Conservation (phyloP, 2,888 invertebrate species). For the Meganola albula region DNA sequence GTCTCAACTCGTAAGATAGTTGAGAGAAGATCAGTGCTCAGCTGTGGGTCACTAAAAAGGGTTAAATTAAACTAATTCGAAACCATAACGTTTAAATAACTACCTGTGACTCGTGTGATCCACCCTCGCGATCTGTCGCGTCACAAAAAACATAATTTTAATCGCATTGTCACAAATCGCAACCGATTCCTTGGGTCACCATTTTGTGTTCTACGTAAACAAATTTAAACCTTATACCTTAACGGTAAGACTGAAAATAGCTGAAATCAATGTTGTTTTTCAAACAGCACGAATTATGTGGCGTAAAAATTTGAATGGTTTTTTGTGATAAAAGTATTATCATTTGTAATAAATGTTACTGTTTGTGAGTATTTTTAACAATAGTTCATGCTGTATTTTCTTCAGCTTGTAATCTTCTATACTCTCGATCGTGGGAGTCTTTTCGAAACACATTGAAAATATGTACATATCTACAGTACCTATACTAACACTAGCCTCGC, state of each 20-base stretch:
- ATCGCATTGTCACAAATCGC: constrained; percentile 36
- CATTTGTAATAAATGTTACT: constrained; percentile 28
- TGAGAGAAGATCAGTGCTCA: too few species aligned
- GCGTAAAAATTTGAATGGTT: constrained; percentile 31
- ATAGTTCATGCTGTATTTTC: constrained; percentile 22
- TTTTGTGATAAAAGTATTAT: constrained; percentile 30
- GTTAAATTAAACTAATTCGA: constrained; percentile 16
- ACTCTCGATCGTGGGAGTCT: constrained; percentile 19
- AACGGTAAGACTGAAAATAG: constrained; percentile 11
- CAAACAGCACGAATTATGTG: constrained; percentile 24
- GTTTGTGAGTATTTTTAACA: constrained; percentile 24
- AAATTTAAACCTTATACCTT: constrained; percentile 10
- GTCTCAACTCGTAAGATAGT: too few species aligned
- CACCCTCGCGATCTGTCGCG: constrained; percentile 36
- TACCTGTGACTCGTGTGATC: constrained; percentile 21
- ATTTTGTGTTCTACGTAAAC: constrained; percentile 18
- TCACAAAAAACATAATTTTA: constrained; percentile 42
- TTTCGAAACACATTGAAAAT: too few species aligned
- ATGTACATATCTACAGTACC: too few species aligned
- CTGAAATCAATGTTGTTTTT: constrained; percentile 21
- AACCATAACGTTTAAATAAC: constrained; percentile 19
- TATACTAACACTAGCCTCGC: too few species aligned
- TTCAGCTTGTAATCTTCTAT: constrained; percentile 12
- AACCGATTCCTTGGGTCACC: constrained; percentile 32
- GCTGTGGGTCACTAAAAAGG: too few species aligned